These are phyloP conservation scores for Prosopocoilus inquinatus DNA, from an alignment of 2,888 invertebrate genomes.

Conservation along the genomic window DNA sequence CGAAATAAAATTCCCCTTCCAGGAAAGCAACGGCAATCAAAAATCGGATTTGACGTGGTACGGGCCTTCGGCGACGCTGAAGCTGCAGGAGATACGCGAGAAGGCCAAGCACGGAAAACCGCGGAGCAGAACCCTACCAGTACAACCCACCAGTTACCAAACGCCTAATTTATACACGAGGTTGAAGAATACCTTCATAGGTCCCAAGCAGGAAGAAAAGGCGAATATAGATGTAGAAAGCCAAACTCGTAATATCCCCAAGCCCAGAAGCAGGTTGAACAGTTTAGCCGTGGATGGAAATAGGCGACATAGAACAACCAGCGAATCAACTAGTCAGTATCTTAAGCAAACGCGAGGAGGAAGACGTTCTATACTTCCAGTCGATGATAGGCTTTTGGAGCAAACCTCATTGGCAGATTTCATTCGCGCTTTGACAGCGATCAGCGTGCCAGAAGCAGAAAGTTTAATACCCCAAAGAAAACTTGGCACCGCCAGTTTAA, in stretches of 20 bases:
- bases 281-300: conserved; percentile 33
- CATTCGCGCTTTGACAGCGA: conserved; percentile 71
- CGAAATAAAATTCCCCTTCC: conserved; percentile 51
- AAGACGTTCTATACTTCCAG: conserved; percentile 26
- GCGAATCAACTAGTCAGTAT: conserved; percentile 25
- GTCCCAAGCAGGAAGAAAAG: conserved; percentile 23
- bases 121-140: conserved; percentile 24
- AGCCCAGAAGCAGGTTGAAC: conserved; percentile 21
- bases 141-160: conserved; percentile 19
- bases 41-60: conserved; percentile 62
- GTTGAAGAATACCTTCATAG: conserved; percentile 32
- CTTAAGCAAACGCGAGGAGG: conserved; percentile 32
- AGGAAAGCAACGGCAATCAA: conserved; percentile 44
- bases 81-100: conserved; percentile 54
- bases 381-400: conserved; percentile 66
- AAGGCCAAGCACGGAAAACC: conserved; percentile 30
- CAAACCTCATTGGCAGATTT: conserved; percentile 82
- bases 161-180: conserved; percentile 30
- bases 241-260: conserved; percentile 21
- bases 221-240: conserved; percentile 37
- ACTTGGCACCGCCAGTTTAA: conserved; percentile 55
- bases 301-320: conserved; percentile 51
- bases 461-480: conserved; percentile 51
- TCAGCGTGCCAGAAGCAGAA: conserved; percentile 46
- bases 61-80: conserved; percentile 62